phyloP scores from a whole-genome alignment of 2,113 vertebrate species.

The Tachysurus vachellii region DNA sequence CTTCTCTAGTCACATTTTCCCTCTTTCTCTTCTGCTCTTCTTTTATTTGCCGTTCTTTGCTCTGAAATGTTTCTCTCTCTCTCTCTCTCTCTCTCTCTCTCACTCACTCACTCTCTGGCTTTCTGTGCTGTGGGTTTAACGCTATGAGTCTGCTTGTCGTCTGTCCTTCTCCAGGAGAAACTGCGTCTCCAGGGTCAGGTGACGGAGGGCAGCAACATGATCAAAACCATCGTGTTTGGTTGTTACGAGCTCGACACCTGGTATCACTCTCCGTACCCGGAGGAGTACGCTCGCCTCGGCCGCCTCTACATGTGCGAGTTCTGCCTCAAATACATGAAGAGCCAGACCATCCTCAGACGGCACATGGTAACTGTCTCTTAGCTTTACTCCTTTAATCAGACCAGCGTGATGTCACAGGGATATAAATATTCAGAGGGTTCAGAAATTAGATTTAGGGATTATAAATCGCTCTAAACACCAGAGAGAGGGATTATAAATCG shows the following conservation, averaged over 20 bases:
- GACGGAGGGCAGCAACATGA: slow-evolving; percentile 96
- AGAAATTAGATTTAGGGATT: too few species aligned
- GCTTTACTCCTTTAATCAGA: background rate
- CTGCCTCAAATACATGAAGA: slow-evolving; percentile 99
- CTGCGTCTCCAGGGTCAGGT: slow-evolving; percentile 90
- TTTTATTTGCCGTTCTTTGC: background rate
- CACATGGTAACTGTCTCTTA: slow-evolving; percentile 83
- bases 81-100: background rate
- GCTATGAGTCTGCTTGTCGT: background rate
- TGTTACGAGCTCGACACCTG: slow-evolving; percentile 96
- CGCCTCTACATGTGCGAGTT: slow-evolving; percentile 99
- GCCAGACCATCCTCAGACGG: slow-evolving; percentile 91
- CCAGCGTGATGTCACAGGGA: background rate
- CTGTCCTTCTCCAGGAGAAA: slow-evolving; percentile 80
- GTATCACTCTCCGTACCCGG: slow-evolving; percentile 98
- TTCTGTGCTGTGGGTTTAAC: too few species aligned
- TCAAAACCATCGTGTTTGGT: slow-evolving; percentile 94
- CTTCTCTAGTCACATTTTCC: background rate
- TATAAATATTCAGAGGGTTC: too few species aligned
- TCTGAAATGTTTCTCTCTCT: background rate
- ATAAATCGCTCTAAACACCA: too few species aligned
- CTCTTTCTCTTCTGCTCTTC: background rate
- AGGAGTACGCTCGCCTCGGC: slow-evolving; percentile 93
- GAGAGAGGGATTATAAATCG: too few species aligned
- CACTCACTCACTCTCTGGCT: background rate